A percentile compares a stretch with the other conserved stretches of the same genome.
Conservation (phyloP, 2,797 vertebrate species). For the Hoplostethus mediterraneus region DNA sequence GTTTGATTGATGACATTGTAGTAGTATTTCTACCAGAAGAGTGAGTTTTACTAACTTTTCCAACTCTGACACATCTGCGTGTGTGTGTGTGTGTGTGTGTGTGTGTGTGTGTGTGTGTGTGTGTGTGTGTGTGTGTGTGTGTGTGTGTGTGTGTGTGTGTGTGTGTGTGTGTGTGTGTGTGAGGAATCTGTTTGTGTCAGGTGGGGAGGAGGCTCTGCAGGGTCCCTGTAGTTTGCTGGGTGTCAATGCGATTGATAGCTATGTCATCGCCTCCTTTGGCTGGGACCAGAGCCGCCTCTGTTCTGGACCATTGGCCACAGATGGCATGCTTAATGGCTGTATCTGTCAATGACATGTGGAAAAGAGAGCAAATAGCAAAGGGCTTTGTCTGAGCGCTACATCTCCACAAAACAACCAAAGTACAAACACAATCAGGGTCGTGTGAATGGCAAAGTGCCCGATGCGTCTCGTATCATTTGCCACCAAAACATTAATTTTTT, state of each 20-base stretch:
- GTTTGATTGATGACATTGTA: too few relatives aligned
- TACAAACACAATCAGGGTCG: background rate
- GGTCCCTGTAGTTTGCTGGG: conserved; percentile 25
- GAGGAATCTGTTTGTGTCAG: background rate
- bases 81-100: conserved; percentile 1
- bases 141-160: background rate
- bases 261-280: conserved; percentile 34
- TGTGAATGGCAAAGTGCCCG: too few relatives aligned
- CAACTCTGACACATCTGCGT: background rate
- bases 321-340: conserved; percentile 76
- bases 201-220: conserved; percentile 3
- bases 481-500: too few relatives aligned
- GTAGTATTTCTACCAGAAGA: too few relatives aligned
- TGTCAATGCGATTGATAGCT: conserved; percentile 68
- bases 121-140: background rate
- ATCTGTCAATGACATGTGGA: conserved; percentile 72
- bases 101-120: conserved; percentile 5
- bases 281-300: conserved; percentile 32
- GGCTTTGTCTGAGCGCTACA: conserved; percentile 3
- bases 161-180: conserved; percentile 1
- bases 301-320: conserved; percentile 75
- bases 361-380: conserved; percentile 37
- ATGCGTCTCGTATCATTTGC: too few relatives aligned
- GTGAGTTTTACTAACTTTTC: too few relatives aligned
- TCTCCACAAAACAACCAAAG: conserved; percentile 4